Percentiles rank a stretch among this genome's conserved stretches.
phyloP scores from a whole-genome alignment of 2,113 vertebrate genomes.

The Pseudorectes ferrugineus region DNA sequence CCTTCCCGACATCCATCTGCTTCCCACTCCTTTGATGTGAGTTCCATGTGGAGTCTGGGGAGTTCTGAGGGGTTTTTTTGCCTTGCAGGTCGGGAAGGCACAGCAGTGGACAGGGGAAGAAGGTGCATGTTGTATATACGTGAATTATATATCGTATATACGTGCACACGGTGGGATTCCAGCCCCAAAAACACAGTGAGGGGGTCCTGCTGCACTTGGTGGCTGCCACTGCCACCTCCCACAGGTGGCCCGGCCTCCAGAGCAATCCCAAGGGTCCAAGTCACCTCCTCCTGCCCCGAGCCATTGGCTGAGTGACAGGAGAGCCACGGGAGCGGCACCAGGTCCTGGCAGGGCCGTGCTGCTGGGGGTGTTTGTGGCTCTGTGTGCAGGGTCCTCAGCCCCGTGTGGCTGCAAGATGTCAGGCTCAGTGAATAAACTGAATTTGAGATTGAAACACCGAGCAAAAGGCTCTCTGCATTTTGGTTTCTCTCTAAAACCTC shows the following conservation, averaged over 20 bases:
- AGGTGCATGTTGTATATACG: accelerated
- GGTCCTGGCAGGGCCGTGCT: not conserved
- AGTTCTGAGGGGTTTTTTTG: not conserved
- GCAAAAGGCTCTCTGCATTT: not conserved
- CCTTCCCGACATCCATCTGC: not conserved
- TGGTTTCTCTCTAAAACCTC: not conserved
- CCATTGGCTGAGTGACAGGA: not conserved
- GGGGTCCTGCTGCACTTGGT: too few species aligned
- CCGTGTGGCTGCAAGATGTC: not conserved
- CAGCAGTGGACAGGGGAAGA: not conserved
- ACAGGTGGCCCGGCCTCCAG: too few species aligned
- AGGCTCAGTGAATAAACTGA: not conserved
- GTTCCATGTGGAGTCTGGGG: accelerated
- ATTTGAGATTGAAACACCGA: not conserved
- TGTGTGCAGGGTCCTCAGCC: not conserved
- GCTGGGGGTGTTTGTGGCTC: not conserved
- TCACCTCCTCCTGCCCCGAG: not conserved
- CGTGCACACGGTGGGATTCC: too few species aligned
- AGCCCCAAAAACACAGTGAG: too few species aligned
- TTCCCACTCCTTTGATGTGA: accelerated
- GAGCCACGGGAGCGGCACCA: not conserved
- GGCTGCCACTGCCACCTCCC: too few species aligned
- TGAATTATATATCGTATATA: not conserved
- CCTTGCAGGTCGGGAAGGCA: not conserved
- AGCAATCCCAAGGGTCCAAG: too few species aligned